phyloP scores from a whole-genome alignment of 1,140 invertebrate genomes.

The Steinernema feltiae region DNA sequence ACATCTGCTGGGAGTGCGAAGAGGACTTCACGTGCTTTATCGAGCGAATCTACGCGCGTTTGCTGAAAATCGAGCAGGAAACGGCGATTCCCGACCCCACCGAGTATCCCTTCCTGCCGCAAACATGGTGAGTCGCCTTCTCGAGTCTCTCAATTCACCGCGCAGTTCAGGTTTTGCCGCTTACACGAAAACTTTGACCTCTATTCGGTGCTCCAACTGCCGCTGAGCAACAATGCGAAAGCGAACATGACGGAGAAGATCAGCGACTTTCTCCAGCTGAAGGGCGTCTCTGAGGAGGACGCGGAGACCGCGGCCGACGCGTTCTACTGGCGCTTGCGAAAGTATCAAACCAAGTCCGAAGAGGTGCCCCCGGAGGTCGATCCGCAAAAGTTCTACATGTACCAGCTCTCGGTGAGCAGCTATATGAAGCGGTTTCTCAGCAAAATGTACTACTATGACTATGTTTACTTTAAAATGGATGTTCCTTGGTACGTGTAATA shows the following conservation, averaged over 20 bases:
- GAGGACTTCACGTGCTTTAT: not conserved
- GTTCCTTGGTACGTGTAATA: not conserved
- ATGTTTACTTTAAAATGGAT: not conserved
- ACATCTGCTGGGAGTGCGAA: not conserved
- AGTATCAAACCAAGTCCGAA: not conserved
- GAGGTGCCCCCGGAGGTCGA: not conserved
- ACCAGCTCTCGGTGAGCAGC: not conserved
- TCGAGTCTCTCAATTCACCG: not conserved
- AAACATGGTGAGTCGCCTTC: not conserved
- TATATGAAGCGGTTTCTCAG: not conserved
- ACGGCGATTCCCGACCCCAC: not conserved
- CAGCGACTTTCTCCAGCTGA: not conserved
- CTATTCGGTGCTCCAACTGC: not conserved
- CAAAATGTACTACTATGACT: slow-evolving; percentile 9
- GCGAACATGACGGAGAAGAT: not conserved
- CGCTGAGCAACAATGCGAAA: not conserved
- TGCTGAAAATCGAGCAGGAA: not conserved
- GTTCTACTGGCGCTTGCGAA: not conserved
- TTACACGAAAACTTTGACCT: not conserved
- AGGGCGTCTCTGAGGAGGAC: not conserved
- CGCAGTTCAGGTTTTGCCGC: not conserved
- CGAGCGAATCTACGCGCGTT: not conserved
- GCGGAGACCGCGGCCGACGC: not conserved
- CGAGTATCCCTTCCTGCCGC: not conserved
- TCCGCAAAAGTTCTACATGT: not conserved